Conservation (phyloP, 2,797 vertebrate genomes). For the Smutsia gigantea region DNA sequence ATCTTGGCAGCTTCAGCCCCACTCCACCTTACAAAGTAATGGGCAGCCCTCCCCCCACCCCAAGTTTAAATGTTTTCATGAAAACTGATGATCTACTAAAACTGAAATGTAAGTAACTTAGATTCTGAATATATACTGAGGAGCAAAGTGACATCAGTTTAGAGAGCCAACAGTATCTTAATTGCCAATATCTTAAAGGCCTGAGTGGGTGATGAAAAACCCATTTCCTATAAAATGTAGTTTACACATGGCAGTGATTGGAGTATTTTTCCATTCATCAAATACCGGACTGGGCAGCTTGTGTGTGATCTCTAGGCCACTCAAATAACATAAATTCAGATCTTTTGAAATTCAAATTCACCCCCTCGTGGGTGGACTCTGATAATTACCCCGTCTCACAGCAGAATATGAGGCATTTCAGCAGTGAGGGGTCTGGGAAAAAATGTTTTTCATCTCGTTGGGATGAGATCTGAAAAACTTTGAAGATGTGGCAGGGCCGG, state of each 20-base stretch:
- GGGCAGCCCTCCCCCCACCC: not conserved
- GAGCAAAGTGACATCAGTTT: not conserved
- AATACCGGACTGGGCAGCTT: not conserved
- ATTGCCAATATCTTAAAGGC: not conserved
- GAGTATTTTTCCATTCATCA: constrained; percentile 1
- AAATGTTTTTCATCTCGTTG: constrained; percentile 52
- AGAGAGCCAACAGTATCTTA: not conserved
- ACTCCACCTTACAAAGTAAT: not conserved
- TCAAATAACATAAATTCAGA: constrained; percentile 54
- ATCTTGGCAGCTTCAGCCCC: not conserved
- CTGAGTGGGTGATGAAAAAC: no score
- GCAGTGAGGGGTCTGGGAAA: not conserved
- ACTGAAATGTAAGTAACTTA: not conserved
- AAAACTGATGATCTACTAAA: not conserved
- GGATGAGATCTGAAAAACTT: constrained; percentile 64
- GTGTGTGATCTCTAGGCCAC: constrained; percentile 30
- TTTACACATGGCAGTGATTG: not conserved
- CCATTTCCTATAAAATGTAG: not conserved
- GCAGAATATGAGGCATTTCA: not conserved
- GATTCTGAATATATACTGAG: not conserved
- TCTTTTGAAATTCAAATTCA: constrained; percentile 75
- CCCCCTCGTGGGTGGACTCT: constrained; percentile 51
- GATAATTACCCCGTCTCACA: not conserved
- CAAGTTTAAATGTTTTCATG: not conserved
- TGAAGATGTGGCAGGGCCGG: constrained; percentile 32